Percentiles rank a stretch among this genome's conserved stretches.
phyloP scores from a whole-genome alignment of 92 coral and sea anemone genomes.

The Heliopora coerulea region DNA sequence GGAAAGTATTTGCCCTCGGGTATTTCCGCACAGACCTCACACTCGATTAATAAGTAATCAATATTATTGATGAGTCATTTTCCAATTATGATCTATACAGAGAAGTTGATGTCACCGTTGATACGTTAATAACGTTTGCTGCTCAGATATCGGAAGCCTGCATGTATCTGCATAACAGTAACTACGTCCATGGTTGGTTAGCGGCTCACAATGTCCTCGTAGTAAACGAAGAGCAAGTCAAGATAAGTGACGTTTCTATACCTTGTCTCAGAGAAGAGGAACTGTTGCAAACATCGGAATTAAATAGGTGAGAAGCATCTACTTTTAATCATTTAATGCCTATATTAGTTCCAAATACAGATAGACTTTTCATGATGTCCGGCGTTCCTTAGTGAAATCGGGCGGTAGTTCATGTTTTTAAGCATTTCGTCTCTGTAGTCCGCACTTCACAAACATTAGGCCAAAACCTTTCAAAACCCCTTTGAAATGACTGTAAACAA shows the following conservation, averaged over 20 bases:
- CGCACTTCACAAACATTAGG: too few relatives aligned
- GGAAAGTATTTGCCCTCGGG: too few relatives aligned
- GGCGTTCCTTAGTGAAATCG: too few relatives aligned
- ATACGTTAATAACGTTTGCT: conserved; percentile 62
- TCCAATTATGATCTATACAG: conserved; percentile 10
- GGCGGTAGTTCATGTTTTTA: too few relatives aligned
- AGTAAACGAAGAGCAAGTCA: conserved; percentile 59
- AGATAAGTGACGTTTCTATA: conserved; percentile 67
- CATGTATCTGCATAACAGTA: conserved; percentile 74
- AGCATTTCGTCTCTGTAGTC: too few relatives aligned
- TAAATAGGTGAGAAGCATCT: conserved; percentile 1
- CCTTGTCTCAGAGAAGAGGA: conserved; percentile 40
- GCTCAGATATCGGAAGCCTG: conserved; percentile 91
- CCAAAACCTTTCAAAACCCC: too few relatives aligned
- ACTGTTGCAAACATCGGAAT: conserved; percentile 8
- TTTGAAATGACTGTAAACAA: too few relatives aligned
- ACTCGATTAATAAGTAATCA: too few relatives aligned
- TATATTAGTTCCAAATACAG: too few relatives aligned
- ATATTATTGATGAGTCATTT: not conserved
- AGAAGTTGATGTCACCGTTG: conserved; percentile 31
- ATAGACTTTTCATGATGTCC: too few relatives aligned
- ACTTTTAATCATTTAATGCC: too few relatives aligned
- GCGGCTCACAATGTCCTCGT: conserved; percentile 84
- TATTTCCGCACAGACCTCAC: too few relatives aligned
- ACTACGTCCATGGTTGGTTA: conserved; percentile 78